Evolutionary conservation across 2,888 invertebrate genomes (phyloP), one percentile per base, ranked within the genome.

Genomic region (Meteorus cinctellus): DNA sequence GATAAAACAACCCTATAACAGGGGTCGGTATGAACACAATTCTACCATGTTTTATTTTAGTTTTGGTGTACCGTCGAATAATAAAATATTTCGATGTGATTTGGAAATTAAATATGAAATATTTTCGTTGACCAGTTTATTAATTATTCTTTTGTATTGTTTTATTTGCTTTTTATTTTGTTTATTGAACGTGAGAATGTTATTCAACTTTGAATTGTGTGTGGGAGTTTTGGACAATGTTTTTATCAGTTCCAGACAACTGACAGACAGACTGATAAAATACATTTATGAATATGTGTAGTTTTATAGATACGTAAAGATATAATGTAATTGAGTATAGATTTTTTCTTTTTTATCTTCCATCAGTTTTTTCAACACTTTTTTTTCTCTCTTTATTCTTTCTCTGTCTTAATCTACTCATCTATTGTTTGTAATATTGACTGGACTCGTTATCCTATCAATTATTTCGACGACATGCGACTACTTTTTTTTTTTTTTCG

Each of bases 171-270:
- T 51, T 67, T 27, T 51, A 3, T 19, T 14, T 27, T 68, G 51
- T 27, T 48, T 51, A 48, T 51, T 27, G 10, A 51, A 51, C 65
- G 41, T 71, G 51, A 48, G 71, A 72, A 71, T 51, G 31, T 55
- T 60, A 67, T 62, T 67, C 41, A 2, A 48, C 36, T 59, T 16
- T 24, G 4, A 19, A 41, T 45, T 60, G 27, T 29, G 48, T 19
- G 19, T 70, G 59, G 41, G 34, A 51, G 27, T 41, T 34, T 16
- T 34, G 41, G 41, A 14, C 59, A 41, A 8, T 34, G 51, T 19
- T 19, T 76, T 76, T 79, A 80, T 80, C 77, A 67, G 19, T 34
- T 31, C 74, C 76, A 79, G 77, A 80, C 80, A 59, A 73, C 72
- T 62, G 65, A 74, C 78, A 77, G 72, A 78, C 80, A 74, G 67